Evolutionary conservation across 92 coral and sea anemone species (phyloP).

Genomic region (Porites rus): DNA sequence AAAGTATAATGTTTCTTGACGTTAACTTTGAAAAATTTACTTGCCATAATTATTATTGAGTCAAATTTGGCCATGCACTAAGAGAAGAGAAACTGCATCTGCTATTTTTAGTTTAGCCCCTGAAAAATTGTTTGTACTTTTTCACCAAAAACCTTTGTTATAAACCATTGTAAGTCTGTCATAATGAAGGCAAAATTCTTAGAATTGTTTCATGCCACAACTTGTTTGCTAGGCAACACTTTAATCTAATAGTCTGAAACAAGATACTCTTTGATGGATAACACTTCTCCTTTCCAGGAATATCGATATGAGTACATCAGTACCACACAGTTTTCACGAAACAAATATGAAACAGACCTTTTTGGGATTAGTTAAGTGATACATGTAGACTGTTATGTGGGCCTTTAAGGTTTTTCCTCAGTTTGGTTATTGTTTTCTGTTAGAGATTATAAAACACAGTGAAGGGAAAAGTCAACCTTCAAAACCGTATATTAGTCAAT

Average conservation of each 20-base stretch:
- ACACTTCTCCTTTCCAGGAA: neutral
- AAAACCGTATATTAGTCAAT: neutral
- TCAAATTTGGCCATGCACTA: conserved; percentile 4
- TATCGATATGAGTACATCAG: neutral
- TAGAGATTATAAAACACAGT: too few relatives aligned
- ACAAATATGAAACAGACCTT: neutral
- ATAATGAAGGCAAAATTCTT: neutral
- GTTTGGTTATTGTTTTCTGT: neutral
- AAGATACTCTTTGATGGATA: neutral
- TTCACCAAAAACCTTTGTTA: neutral
- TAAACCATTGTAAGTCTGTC: neutral
- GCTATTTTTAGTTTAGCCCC: neutral
- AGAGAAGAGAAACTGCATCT: neutral
- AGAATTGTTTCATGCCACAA: neutral
- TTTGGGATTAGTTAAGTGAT: conserved; percentile 2
- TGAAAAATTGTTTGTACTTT: neutral
- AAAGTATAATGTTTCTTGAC: neutral
- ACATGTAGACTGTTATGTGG: neutral
- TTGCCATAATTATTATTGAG: neutral
- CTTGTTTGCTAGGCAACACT: too few relatives aligned
- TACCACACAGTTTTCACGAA: conserved; percentile 6
- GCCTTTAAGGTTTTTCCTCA: neutral
- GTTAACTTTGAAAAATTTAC: neutral
- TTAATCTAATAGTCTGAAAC: too few relatives aligned
- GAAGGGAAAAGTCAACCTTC: neutral